These are phyloP conservation scores for Halcyon chelicuti DNA, from an alignment of 2,797 vertebrate species.

Conservation along the genomic window DNA sequence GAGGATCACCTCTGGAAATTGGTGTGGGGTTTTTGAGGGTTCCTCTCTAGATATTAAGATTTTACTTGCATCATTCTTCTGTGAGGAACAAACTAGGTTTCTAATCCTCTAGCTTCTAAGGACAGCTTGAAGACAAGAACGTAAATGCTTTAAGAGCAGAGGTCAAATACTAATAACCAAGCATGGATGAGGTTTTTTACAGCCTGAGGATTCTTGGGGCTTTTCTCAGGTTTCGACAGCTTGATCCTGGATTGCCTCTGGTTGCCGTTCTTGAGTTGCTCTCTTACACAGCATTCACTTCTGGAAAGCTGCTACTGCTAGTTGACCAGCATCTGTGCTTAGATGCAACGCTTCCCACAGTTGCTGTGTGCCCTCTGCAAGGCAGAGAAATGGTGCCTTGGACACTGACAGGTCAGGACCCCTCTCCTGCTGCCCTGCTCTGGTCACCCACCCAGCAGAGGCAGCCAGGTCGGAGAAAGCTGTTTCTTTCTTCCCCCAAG, in stretches of 20 bases:
- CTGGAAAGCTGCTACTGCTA: not conserved
- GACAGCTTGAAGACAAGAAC: not conserved
- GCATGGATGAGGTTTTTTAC: not conserved
- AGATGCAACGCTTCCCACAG: not conserved
- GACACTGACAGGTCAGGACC: not conserved
- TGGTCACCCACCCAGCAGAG: not conserved
- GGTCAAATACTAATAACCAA: not conserved
- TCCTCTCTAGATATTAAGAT: not conserved
- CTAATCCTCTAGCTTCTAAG: not conserved
- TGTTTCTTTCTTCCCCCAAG: not conserved
- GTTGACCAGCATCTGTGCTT: too few species aligned
- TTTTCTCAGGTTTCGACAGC: not conserved
- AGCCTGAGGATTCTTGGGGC: not conserved
- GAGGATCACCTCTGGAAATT: not conserved
- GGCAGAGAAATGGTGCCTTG: not conserved
- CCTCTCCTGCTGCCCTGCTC: not conserved
- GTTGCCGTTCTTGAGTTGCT: not conserved
- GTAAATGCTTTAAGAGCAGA: not conserved
- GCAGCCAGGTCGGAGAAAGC: constrained; percentile 2
- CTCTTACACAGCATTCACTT: not conserved
- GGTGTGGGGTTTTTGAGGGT: not conserved
- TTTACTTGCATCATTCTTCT: not conserved
- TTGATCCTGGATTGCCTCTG: not conserved
- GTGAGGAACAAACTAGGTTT: not conserved
- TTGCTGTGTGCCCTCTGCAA: not conserved